Conservation (phyloP, 2,888 invertebrate genomes). For the Muscina levida region DNA sequence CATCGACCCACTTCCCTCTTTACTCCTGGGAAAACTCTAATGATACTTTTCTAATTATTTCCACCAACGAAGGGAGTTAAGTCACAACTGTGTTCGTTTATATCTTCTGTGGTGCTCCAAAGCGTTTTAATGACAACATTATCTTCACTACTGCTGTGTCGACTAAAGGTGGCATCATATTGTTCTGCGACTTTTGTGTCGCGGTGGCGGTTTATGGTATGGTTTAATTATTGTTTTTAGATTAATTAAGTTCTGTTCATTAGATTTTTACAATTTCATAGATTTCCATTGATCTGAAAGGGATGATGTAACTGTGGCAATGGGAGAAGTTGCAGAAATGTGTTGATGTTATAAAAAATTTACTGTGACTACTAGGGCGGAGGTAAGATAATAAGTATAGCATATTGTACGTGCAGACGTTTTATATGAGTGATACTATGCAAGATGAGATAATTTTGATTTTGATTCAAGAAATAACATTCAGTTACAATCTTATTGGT, state of each 20-base stretch:
- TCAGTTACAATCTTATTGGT: too few relatives aligned
- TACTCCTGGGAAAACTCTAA: constrained; percentile 54
- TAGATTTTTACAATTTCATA: constrained; percentile 74
- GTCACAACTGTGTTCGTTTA: constrained; percentile 14
- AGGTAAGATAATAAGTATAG: too few relatives aligned
- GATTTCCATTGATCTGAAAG: constrained; percentile 36
- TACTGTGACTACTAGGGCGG: background rate
- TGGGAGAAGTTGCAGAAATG: background rate
- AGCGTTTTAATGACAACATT: constrained; percentile 43
- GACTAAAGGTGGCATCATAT: constrained; percentile 49
- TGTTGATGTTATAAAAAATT: background rate
- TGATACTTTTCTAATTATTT: constrained; percentile 61
- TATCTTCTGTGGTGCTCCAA: constrained; percentile 31
- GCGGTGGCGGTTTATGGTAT: constrained; percentile 68
- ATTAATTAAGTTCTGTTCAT: constrained; percentile 78
- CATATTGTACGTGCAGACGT: too few relatives aligned
- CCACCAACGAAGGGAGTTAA: constrained; percentile 34
- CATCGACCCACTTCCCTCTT: constrained; percentile 46
- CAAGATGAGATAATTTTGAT: too few relatives aligned
- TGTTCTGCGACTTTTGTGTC: constrained; percentile 69
- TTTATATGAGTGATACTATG: too few relatives aligned
- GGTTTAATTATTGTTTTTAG: constrained; percentile 74
- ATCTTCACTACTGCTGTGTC: too few relatives aligned
- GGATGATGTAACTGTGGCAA: background rate
- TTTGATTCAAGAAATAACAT: too few relatives aligned